Conservation (phyloP, 1,140 invertebrate species). For the Bactericera cockerelli region DNA sequence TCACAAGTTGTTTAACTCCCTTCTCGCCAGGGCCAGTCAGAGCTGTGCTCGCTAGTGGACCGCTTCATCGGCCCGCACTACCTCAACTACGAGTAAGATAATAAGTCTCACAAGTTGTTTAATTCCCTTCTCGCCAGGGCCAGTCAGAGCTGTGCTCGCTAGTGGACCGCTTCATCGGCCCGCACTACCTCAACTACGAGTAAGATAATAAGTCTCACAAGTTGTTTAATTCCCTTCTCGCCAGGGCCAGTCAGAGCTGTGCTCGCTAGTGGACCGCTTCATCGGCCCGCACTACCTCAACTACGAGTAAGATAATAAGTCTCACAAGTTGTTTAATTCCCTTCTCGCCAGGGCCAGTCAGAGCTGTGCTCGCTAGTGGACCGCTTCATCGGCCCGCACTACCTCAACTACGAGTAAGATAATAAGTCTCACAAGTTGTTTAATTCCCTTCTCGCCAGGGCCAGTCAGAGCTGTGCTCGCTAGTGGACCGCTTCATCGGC, state of each 20-base stretch:
- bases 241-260: constrained; percentile 37
- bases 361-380: constrained; percentile 41
- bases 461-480: constrained; percentile 35
- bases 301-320: too few species aligned
- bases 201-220: too few species aligned
- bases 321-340: too few species aligned
- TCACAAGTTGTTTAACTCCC: not conserved
- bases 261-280: constrained; percentile 40
- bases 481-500: constrained; percentile 44
- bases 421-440: too few species aligned
- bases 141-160: constrained; percentile 37
- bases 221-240: not conserved
- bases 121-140: constrained; percentile 26
- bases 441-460: constrained; percentile 26
- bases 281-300: constrained; percentile 40
- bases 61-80: constrained; percentile 42
- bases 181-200: constrained; percentile 38
- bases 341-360: constrained; percentile 30
- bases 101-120: too few species aligned
- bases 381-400: constrained; percentile 41
- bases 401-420: constrained; percentile 37
- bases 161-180: constrained; percentile 42
- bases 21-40: constrained; percentile 32
- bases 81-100: constrained; percentile 36
- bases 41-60: constrained; percentile 40